Evolutionary conservation across 1,140 invertebrate species (phyloP).

Genomic region (Microplitis demolitor): DNA sequence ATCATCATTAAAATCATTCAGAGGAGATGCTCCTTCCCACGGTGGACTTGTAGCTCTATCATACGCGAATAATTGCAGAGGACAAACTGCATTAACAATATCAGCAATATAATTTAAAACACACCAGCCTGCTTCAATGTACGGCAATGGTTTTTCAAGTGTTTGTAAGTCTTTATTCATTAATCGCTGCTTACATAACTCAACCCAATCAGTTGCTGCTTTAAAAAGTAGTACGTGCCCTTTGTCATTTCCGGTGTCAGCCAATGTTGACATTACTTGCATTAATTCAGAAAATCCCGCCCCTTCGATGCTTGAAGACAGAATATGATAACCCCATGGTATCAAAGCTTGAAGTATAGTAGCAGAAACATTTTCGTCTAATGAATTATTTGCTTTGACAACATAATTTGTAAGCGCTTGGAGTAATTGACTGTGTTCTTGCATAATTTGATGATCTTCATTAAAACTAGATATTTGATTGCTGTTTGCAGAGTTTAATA

Average conservation of each 20-base stretch:
- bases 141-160: conserved; percentile 56
- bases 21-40: conserved; percentile 78
- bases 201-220: conserved; percentile 80
- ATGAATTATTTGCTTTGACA: conserved; percentile 72
- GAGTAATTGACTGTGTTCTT: conserved; percentile 76
- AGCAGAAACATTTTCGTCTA: conserved; percentile 72
- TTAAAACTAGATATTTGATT: conserved; percentile 45
- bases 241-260: conserved; percentile 76
- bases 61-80: conserved; percentile 54
- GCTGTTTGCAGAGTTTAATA: conserved; percentile 41
- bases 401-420: conserved; percentile 76
- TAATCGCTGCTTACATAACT: conserved; percentile 64
- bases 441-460: conserved; percentile 58
- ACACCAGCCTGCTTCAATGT: conserved; percentile 79
- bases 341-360: conserved; percentile 78
- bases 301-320: conserved; percentile 69
- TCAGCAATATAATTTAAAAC: conserved; percentile 77
- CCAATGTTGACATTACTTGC: conserved; percentile 78
- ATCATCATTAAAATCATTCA: conserved; percentile 77
- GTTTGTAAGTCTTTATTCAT: conserved; percentile 50
- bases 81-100: conserved; percentile 68
- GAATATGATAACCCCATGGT: conserved; percentile 73
- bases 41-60: conserved; percentile 72
- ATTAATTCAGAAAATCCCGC: conserved; percentile 82
- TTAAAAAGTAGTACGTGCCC: conserved; percentile 82